Evolutionary conservation across 2,888 invertebrate genomes (phyloP), one percentile per base, ranked within the genome.

Genomic region (Dione juno): DNA sequence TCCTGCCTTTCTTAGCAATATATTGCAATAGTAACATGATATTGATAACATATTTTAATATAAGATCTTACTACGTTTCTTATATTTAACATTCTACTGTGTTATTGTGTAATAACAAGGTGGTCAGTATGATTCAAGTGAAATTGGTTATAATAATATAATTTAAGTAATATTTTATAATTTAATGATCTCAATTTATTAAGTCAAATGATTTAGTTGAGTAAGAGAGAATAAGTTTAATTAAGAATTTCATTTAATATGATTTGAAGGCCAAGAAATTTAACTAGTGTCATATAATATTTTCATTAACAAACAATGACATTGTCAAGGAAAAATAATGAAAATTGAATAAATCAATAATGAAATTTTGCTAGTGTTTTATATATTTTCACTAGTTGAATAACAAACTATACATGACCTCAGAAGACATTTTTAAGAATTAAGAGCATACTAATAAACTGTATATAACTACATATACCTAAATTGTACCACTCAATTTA

Each of bases 161-260:
- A 57, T 3, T 43, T 68, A 43, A 43, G 48, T 61, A 43, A 43
- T 28, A 37, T 67, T 67, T 52, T 43, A 68, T 63, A 63, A 43
- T 61, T 53, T 63, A 59, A 70, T 79, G 79, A 80, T 79, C 79
- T 80, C 80, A 79, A 73, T 69, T 72, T 69, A 75, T 66, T 74
- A 76, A 78, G 78, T 78, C 78, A 78, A 75, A 71, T 70, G 72
- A n/a, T 67, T 74, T 77, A 77, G 76, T 72, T 35, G 52, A 74
- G 72, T 76, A 54, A 67, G 50, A 54, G 16, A 63, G 43, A 61
- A 63, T n/a, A 65, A 45, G 45, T 14, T 50, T 58, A 43, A 11
- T 35, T 58, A 58, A 57, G 21, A 19, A 48, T 16, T 50, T 59
- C 7, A n/a, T 28, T 43, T n/a, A n/a, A 21, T 21, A 14, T 21